Evolutionary conservation across 1,140 invertebrate species (phyloP), one percentile per base, ranked within the genome.

Genomic region (Batillaria attramentaria): DNA sequence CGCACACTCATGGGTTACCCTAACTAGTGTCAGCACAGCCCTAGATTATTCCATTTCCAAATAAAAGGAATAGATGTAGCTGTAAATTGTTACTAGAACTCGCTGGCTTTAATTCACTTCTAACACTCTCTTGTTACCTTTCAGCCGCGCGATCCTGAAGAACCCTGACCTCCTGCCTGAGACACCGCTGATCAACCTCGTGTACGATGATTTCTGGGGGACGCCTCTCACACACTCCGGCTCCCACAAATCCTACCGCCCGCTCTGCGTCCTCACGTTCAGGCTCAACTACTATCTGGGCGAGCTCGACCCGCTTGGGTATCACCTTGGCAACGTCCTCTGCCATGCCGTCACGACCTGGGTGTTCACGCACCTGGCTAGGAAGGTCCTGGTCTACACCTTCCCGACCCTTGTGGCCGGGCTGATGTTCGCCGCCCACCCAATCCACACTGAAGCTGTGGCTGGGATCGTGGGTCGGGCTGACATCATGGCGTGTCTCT

Each of bases 181-280:
- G 87, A 97, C 96, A 65, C 97, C 97, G 4, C 90, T 98, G 42
- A 94, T 94, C 80, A 97, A 98, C 92, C 94, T 99, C 62, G 97
- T 98, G 91, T 94, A 95, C 88, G 98, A 99, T 91, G 97, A 99
- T 91, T 99, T 99, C 89, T 99, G 97, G 97, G 97, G 97, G 75
- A 99, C 97, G 79, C 97, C 97, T 77, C 97, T 99, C 93, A 95
- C 96, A 87, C 98, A 99, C 95, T 96, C 97, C 39, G 90, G 88
- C n/a, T 92, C 91, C 4, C 98, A 99, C 93, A 98, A 98, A 86
- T 99, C 97, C 3, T 99, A 98, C 92, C 93, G 98, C 54, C 98
- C 98, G 4, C 92, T 99, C 79, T 97, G 96, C 87, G 97, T 98
- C 54, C 94, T 98, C 54, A 95, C 97, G 2, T 99, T 98, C 92